A percentile compares a stretch with the other conserved stretches of the same genome.
phyloP scores from a whole-genome alignment of 1,140 invertebrate genomes.

The Drosophila yakuba region DNA sequence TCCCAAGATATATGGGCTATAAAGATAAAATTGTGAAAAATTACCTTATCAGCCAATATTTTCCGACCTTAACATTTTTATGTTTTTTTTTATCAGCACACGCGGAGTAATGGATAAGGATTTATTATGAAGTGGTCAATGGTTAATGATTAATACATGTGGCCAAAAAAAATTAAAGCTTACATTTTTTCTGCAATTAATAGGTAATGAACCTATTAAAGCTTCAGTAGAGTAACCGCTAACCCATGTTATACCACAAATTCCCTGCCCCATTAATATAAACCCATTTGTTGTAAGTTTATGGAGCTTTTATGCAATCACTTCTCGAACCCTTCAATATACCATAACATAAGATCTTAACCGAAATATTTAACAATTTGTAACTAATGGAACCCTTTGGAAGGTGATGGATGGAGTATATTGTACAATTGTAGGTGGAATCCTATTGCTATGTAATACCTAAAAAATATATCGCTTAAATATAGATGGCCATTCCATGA shows the following conservation, averaged over 20 bases:
- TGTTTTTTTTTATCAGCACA: too few relatives aligned
- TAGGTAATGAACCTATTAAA: too few relatives aligned
- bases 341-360: not conserved
- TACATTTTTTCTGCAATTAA: too few relatives aligned
- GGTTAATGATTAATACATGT: too few relatives aligned
- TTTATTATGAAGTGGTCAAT: too few relatives aligned
- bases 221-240: too few relatives aligned
- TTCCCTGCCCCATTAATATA: too few relatives aligned
- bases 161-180: too few relatives aligned
- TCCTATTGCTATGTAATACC: not conserved
- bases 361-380: not conserved
- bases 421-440: constrained; percentile 7
- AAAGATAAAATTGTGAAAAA: not conserved
- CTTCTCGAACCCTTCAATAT: not conserved
- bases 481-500: constrained; percentile 52
- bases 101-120: too few relatives aligned
- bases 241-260: too few relatives aligned
- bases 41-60: not conserved
- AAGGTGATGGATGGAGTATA: constrained; percentile 10
- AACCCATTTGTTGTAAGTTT: too few relatives aligned
- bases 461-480: constrained; percentile 50
- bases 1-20: not conserved
- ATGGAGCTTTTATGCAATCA: too few relatives aligned
- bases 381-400: not conserved
- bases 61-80: not conserved